Evolutionary conservation across 2,113 vertebrate species (phyloP).

Genomic region (Dermatemys mawii): DNA sequence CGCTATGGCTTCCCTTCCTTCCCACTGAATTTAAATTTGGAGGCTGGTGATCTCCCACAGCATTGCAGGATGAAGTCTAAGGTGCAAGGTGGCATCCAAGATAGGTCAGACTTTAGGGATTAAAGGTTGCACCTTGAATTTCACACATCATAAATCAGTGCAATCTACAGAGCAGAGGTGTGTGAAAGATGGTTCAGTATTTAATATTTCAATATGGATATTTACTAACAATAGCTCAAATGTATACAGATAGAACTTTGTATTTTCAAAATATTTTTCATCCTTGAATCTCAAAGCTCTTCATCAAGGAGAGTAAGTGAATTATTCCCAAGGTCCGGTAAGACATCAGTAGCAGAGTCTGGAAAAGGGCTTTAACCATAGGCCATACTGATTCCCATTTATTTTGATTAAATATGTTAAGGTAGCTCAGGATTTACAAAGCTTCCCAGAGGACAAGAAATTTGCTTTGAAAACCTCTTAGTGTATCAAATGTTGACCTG

Average conservation of each 20-base stretch:
- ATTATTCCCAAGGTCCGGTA: not conserved
- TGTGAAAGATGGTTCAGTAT: not conserved
- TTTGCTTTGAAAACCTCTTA: conserved; percentile 41
- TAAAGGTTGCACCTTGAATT: not conserved
- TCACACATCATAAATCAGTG: not conserved
- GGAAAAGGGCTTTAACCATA: not conserved
- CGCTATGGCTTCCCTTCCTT: not conserved
- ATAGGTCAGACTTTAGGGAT: not conserved
- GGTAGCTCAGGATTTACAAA: not conserved
- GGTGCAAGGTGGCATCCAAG: not conserved
- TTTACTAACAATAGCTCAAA: not conserved
- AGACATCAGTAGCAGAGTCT: not conserved
- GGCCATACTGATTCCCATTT: not conserved
- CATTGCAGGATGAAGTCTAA: not conserved
- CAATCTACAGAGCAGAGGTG: not conserved
- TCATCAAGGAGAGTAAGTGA: not conserved
- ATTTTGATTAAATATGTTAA: not conserved
- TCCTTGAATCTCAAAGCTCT: not conserved
- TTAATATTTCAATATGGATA: conserved; percentile 6
- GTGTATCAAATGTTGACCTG: conserved; percentile 12
- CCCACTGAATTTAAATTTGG: not conserved
- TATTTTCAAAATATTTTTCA: not conserved
- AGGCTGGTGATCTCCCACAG: conserved; percentile 16
- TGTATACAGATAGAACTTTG: not conserved
- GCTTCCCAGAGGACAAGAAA: conserved; percentile 4